Conservation (phyloP, 2,888 invertebrate species). For the Protophormia terraenovae region DNA sequence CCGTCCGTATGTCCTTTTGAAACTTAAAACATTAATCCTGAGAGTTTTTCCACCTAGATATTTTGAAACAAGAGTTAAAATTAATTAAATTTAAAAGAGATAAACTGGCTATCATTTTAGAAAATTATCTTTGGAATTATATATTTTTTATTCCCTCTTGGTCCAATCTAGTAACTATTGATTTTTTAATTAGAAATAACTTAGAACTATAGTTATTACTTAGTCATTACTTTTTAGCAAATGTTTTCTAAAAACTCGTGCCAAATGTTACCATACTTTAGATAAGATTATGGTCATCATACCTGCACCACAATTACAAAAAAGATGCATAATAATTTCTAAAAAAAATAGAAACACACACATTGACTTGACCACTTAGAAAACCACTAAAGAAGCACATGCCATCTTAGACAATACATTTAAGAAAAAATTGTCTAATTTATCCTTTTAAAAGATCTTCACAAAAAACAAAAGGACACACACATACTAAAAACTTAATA, state of each 20-base stretch:
- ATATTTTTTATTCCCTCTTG: no score
- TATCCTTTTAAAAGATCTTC: constrained; percentile 30
- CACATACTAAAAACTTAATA: constrained; percentile 5
- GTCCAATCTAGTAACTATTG: no score
- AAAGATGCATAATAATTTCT: constrained; percentile 35
- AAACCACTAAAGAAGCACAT: constrained; percentile 62
- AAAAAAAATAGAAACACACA: constrained; percentile 13
- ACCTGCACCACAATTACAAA: constrained; percentile 37
- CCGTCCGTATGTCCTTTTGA: no score
- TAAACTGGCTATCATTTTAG: no score
- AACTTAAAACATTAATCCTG: no score
- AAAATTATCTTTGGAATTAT: no score
- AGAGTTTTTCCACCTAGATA: no score
- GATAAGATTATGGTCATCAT: constrained; percentile 60
- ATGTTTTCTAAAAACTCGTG: constrained; percentile 26
- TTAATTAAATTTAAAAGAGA: no score
- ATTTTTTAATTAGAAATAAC: no score
- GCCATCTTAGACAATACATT: constrained; percentile 8
- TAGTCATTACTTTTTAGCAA: not conserved
- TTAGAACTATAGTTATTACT: not conserved
- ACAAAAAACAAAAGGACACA: constrained; percentile 54
- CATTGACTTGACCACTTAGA: constrained; percentile 58
- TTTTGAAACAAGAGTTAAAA: no score
- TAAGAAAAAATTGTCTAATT: constrained; percentile 13
- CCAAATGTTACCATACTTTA: constrained; percentile 62